Evolutionary conservation across 2,797 vertebrate genomes (phyloP).

Genomic region (Gallinago nigripennis): DNA sequence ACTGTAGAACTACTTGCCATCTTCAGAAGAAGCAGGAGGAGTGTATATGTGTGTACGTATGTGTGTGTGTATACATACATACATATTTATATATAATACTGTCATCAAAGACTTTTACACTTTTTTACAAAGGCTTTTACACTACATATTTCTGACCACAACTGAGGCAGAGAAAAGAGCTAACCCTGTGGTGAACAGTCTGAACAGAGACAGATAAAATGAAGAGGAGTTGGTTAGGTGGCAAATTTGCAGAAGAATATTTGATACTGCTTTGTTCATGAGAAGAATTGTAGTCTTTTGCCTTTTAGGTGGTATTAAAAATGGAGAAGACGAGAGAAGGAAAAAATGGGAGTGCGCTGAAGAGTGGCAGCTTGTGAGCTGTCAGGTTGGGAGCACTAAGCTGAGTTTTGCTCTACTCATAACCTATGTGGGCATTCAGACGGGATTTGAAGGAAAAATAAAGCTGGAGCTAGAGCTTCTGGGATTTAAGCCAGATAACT

Average conservation of each 20-base stretch:
- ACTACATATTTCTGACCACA: neutral
- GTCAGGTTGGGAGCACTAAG: neutral
- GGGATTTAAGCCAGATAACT: neutral
- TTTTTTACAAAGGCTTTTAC: neutral
- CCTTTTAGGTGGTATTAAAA: neutral
- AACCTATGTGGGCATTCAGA: neutral
- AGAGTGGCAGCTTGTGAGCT: neutral
- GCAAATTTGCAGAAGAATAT: neutral
- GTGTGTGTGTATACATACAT: neutral
- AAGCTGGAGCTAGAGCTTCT: neutral
- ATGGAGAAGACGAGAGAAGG: neutral
- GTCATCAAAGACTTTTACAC: neutral
- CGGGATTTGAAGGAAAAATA: neutral
- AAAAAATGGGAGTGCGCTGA: neutral
- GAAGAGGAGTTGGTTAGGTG: neutral
- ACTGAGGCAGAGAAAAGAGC: neutral
- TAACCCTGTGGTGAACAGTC: neutral
- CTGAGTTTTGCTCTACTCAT: neutral
- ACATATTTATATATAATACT: neutral
- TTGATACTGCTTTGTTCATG: neutral
- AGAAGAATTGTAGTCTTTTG: neutral
- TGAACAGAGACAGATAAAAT: neutral
- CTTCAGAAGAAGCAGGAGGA: neutral
- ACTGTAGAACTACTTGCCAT: neutral
- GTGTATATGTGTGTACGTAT: rapidly evolving